Evolutionary conservation across 2,888 invertebrate species (phyloP).

Genomic region (Orthonychiurus folsomi): DNA sequence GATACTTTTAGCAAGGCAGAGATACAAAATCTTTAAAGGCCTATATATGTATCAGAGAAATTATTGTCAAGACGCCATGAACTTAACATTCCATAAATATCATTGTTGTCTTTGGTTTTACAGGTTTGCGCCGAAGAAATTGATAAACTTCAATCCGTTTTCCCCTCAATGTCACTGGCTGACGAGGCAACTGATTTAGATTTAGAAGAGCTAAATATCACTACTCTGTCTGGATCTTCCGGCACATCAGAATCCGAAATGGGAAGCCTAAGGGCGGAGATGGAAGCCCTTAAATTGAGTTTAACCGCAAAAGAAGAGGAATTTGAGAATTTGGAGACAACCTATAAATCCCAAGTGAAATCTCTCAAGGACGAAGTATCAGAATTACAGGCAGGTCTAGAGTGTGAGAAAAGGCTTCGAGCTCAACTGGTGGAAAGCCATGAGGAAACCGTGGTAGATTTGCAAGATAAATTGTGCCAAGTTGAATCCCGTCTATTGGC

Average conservation of each 20-base stretch:
- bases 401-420: not conserved
- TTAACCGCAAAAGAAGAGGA: conserved; percentile 11
- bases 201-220: not conserved
- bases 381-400: not conserved
- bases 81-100: no score
- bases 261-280: not conserved
- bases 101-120: conserved; percentile 20
- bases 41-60: no score
- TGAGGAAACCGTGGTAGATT: not conserved
- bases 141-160: conserved; percentile 53
- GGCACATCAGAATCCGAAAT: not conserved
- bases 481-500: not conserved
- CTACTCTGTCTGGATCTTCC: conserved; percentile 16
- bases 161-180: conserved; percentile 57
- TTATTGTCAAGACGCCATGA: no score
- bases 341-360: conserved; percentile 2
- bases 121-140: conserved; percentile 51
- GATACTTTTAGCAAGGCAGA: no score
- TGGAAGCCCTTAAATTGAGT: conserved; percentile 9
- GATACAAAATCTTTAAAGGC: no score
- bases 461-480: not conserved
- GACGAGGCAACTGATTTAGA: conserved; percentile 9
- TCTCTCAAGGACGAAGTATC: not conserved
- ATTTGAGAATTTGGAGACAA: conserved; percentile 13
- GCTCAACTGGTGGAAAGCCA: not conserved